phyloP scores from a whole-genome alignment of 1,140 invertebrate genomes.

The Orius insidiosus region DNA sequence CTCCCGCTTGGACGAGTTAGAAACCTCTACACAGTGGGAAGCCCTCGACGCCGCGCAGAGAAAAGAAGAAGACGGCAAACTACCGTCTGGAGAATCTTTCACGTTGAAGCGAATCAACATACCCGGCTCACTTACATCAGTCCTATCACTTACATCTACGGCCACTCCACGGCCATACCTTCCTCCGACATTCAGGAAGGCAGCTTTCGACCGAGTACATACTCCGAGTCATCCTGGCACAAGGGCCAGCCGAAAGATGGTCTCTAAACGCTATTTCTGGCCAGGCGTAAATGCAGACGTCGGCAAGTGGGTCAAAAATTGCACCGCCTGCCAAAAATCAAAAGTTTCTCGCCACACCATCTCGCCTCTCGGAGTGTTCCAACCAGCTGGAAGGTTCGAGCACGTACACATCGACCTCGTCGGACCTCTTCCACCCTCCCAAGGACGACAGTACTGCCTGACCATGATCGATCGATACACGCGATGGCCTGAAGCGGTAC shows the following conservation, averaged over 20 bases:
- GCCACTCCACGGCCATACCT: neutral
- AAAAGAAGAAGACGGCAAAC: neutral
- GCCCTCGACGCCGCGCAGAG: neutral
- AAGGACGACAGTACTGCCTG: constrained; percentile 20
- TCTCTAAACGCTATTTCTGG: neutral
- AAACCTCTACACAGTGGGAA: neutral
- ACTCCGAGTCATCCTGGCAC: neutral
- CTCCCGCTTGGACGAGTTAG: constrained; percentile 6
- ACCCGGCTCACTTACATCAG: neutral
- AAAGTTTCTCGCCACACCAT: neutral
- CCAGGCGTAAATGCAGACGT: neutral
- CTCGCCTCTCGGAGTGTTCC: neutral
- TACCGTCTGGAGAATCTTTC: constrained; percentile 1
- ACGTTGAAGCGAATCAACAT: neutral
- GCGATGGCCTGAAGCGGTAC: constrained; percentile 29
- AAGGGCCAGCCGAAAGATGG: neutral
- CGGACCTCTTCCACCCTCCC: constrained; percentile 23
- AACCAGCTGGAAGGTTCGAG: constrained; percentile 19
- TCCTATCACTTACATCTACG: neutral
- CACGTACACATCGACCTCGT: constrained; percentile 32
- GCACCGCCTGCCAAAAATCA: neutral
- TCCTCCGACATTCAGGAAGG: neutral
- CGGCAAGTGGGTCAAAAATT: neutral
- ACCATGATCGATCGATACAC: constrained; percentile 29
- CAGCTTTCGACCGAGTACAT: constrained; percentile 1